A percentile compares a stretch with the other conserved stretches of the same genome.
These are phyloP conservation scores for Drosophila mayaguana DNA, from an alignment of 2,888 invertebrate species.

Conservation along the genomic window DNA sequence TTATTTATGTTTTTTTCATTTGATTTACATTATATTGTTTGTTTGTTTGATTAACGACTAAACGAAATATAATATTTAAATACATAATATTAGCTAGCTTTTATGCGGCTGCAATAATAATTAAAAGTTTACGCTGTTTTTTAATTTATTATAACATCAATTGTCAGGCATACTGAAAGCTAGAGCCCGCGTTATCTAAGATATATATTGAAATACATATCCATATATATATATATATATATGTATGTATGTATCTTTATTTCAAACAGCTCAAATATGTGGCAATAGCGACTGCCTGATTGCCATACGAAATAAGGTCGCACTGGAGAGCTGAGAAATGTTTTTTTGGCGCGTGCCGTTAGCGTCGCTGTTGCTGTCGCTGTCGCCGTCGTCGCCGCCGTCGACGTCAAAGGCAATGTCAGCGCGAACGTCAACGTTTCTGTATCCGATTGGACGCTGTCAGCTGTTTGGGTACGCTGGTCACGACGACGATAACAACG, in stretches of 20 bases:
- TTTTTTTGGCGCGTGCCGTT: slow-evolving; percentile 52
- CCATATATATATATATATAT: not conserved
- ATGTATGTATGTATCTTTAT: not conserved
- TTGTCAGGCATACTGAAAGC: slow-evolving; percentile 6
- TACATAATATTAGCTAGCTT: not conserved
- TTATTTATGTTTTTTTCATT: not conserved
- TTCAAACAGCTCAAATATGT: slow-evolving; percentile 15
- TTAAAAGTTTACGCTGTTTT: not conserved
- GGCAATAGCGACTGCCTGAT: slow-evolving; percentile 48
- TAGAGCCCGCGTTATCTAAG: slow-evolving; percentile 7
- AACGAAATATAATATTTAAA: not conserved
- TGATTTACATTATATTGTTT: no score
- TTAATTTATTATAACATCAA: slow-evolving; percentile 14
- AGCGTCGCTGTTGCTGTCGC: slow-evolving; percentile 1
- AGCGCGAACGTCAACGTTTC: not conserved
- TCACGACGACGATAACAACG: slow-evolving; percentile 37
- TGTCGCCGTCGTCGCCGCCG: not conserved
- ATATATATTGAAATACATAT: slow-evolving; percentile 4
- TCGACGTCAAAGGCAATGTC: slow-evolving; percentile 10
- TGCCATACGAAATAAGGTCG: slow-evolving; percentile 40
- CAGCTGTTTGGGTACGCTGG: slow-evolving; percentile 41
- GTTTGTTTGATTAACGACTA: not conserved
- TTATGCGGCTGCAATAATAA: not conserved
- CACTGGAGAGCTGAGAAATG: slow-evolving; percentile 9
- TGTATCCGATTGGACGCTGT: slow-evolving; percentile 37